These are phyloP conservation scores for Apotomis capreana DNA, from an alignment of 2,888 invertebrate species.

Conservation along the genomic window DNA sequence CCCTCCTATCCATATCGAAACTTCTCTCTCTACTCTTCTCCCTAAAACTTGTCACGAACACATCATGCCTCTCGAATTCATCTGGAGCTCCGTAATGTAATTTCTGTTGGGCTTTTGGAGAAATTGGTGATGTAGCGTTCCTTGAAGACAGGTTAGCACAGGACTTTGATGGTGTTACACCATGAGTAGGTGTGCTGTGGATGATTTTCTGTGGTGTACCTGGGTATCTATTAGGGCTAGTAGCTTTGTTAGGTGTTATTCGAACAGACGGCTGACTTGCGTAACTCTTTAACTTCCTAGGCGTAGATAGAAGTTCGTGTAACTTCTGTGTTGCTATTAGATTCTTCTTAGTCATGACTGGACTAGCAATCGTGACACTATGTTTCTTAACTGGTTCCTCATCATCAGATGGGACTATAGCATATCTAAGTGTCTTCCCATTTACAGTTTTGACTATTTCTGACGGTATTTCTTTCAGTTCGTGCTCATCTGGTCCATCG, in stretches of 20 bases:
- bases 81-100: conserved; percentile 77
- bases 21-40: conserved; percentile 69
- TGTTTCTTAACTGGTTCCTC: conserved; percentile 73
- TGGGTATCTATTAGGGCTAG: conserved; percentile 56
- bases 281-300: conserved; percentile 83
- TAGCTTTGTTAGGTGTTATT: conserved; percentile 67
- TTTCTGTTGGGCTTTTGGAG: conserved; percentile 83
- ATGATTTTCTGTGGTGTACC: conserved; percentile 64
- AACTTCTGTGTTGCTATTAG: conserved; percentile 89
- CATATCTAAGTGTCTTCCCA: conserved; percentile 83
- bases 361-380: conserved; percentile 71
- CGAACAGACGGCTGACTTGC: conserved; percentile 80
- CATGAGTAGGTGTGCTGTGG: conserved; percentile 73
- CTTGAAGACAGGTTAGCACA: conserved; percentile 72
- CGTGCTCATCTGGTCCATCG: conserved; percentile 79
- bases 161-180: conserved; percentile 75
- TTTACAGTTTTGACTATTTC: conserved; percentile 86
- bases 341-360: conserved; percentile 83
- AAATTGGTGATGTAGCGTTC: conserved; percentile 67
- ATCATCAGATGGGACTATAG: conserved; percentile 83
- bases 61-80: conserved; percentile 67
- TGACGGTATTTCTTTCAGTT: conserved; percentile 82
- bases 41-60: conserved; percentile 74
- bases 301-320: conserved; percentile 89
- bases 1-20: conserved; percentile 63